Base-by-base conservation (phyloP, 2,797 vertebrate species). In the Chromobotia macracanthus region DNA sequence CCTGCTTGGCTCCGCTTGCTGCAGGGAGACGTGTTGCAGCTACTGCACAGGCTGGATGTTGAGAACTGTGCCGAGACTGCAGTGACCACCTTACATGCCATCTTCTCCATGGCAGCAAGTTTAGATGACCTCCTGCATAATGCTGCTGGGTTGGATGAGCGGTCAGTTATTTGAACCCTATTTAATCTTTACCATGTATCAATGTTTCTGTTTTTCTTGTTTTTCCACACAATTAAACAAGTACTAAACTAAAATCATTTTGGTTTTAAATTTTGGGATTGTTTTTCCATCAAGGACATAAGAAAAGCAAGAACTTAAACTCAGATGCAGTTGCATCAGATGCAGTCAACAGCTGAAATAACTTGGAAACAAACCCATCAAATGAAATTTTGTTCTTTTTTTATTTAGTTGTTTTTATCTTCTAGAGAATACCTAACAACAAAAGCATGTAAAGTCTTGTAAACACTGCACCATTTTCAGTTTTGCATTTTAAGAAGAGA, bases 41-140 rank as follows among this genome's bases (percentile, higher is more conserved):
- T 99, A 72, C 95, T 99, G 68, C 96, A 97, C 88, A 92, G 91
- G 28, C 90, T 99, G 70, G 97, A 99, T 86, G 95, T 98, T 13
- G 97, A 99, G 89, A 96, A 98, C 84, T 98, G 95, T 51, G 87
- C 94, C 12, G 92, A 96, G 82, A 96, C 95, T 0, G 95, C 95
- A 5, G 80, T 92, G 61, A 87, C 91, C 28, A 92, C 90, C 2
- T 90, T 99, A 77, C 93, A 91, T 74, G 91, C 94, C 56, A 77
- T 96, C 5, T 96, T 98, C 88, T 91, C 88, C 18, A 80, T 87
- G 61, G 56, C 70, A 21, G 93, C 87, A 28, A 75, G 91, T 1
- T 64, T 91, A 5, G 89, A 87, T 48, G 94, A 96, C 0, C 85
- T 96, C n/a, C 84, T 94, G 82, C 89, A 93, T 82, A 90, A 90